phyloP scores from a whole-genome alignment of 2,888 invertebrate species.

The Lymantria monacha region DNA sequence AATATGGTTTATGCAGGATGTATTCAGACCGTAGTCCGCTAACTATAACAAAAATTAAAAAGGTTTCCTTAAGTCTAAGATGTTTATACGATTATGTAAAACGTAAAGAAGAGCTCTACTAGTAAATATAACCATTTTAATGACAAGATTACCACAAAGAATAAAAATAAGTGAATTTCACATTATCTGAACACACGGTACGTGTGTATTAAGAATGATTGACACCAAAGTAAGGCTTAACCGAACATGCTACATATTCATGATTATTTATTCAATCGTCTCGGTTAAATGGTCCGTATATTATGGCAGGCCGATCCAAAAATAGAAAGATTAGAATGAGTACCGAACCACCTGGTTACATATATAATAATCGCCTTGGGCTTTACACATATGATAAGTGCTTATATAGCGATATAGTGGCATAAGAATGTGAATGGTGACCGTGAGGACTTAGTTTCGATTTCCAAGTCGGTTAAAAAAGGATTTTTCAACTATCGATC shows the following conservation, averaged over 20 bases:
- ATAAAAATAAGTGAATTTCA: neutral
- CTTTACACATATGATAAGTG: constrained; percentile 11
- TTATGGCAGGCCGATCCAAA: constrained; percentile 40
- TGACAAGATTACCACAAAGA: too few species aligned
- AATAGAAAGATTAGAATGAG: constrained; percentile 56
- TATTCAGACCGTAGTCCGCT: too few species aligned
- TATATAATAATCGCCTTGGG: constrained; percentile 37
- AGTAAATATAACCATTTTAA: too few species aligned
- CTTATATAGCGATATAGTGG: constrained; percentile 11
- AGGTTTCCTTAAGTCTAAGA: too few species aligned
- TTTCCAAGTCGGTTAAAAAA: too few species aligned
- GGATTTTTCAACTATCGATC: too few species aligned
- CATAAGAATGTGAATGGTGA: neutral
- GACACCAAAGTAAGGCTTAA: constrained; percentile 54
- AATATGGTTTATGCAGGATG: too few species aligned
- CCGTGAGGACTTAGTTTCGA: too few species aligned
- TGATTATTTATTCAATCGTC: constrained; percentile 53
- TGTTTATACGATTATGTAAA: too few species aligned
- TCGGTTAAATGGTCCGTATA: constrained; percentile 44
- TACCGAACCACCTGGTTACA: constrained; percentile 57
- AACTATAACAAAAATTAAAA: too few species aligned
- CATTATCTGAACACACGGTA: neutral
- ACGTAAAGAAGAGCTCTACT: too few species aligned
- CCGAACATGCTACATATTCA: constrained; percentile 42
- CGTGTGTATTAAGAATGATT: constrained; percentile 41